Conservation (phyloP, 1,140 invertebrate species). For the Ips typographus region DNA sequence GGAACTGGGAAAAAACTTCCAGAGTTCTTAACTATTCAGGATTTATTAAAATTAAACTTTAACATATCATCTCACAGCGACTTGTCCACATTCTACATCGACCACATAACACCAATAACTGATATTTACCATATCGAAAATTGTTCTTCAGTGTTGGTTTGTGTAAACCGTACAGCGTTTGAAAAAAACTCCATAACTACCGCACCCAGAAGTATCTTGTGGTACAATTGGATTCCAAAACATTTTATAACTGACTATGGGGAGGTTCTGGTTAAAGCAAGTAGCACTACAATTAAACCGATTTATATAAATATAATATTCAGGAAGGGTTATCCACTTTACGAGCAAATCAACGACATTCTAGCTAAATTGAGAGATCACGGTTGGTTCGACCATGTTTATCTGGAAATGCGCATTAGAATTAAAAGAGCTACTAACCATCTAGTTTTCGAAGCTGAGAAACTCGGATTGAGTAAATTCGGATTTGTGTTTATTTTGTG, state of each 20-base stretch:
- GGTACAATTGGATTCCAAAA: slow-evolving; percentile 23
- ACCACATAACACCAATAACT: not conserved
- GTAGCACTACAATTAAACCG: slow-evolving; percentile 3
- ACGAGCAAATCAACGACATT: slow-evolving; percentile 18
- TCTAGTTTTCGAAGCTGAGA: slow-evolving; percentile 13
- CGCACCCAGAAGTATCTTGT: slow-evolving; percentile 11
- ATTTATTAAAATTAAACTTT: not conserved
- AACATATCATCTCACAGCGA: slow-evolving; percentile 15
- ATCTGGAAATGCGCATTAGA: slow-evolving; percentile 13
- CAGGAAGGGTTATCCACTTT: slow-evolving; percentile 14
- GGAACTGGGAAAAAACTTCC: slow-evolving; percentile 2
- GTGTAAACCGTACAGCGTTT: slow-evolving; percentile 25
- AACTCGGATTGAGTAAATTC: slow-evolving; percentile 21
- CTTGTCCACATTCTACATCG: slow-evolving; percentile 8
- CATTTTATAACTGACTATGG: slow-evolving; percentile 14
- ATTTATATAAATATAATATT: slow-evolving; percentile 11
- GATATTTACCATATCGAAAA: slow-evolving; percentile 15
- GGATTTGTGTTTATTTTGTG: slow-evolving; percentile 18
- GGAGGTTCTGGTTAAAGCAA: slow-evolving; percentile 18
- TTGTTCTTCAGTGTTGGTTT: slow-evolving; percentile 7
- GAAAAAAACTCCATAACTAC: slow-evolving; percentile 3
- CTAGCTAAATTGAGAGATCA: slow-evolving; percentile 4
- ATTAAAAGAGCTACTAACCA: slow-evolving; percentile 13
- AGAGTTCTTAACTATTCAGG: not conserved
- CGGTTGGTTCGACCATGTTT: slow-evolving; percentile 17